Percentiles rank a stretch among this genome's conserved stretches.
These are phyloP conservation scores for Lophura swinhoii DNA, from an alignment of 2,797 vertebrate species.

Conservation along the genomic window DNA sequence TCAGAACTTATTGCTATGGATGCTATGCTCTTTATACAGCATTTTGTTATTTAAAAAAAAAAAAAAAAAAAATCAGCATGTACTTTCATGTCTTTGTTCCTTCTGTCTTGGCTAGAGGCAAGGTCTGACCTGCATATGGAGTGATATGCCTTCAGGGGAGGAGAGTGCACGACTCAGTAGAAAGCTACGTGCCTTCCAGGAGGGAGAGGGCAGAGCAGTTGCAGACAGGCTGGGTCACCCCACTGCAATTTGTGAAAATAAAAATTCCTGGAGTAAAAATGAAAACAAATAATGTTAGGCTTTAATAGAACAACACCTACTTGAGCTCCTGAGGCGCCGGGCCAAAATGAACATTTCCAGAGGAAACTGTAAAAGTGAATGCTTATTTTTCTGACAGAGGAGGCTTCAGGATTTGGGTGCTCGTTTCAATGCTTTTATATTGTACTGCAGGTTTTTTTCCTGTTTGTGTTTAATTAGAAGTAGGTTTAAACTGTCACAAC, in stretches of 20 bases:
- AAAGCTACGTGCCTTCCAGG: background rate
- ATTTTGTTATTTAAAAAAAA: background rate
- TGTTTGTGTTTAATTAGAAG: background rate
- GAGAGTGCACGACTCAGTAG: background rate
- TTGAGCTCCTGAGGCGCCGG: background rate
- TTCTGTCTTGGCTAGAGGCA: background rate
- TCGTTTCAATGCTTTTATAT: background rate
- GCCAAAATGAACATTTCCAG: slow-evolving; percentile 20
- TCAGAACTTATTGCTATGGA: background rate
- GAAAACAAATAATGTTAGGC: background rate
- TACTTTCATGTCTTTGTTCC: background rate
- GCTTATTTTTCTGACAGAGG: background rate
- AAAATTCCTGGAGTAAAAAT: background rate
- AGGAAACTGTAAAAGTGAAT: background rate
- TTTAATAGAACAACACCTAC: background rate
- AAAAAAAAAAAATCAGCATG: background rate
- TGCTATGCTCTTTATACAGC: background rate
- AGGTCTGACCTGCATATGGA: background rate
- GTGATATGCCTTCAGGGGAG: background rate
- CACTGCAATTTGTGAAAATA: background rate
- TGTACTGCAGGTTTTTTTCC: background rate
- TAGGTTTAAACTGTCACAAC: background rate
- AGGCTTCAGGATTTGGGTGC: background rate
- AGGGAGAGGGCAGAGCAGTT: background rate
- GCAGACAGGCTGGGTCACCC: background rate